These are phyloP conservation scores for Orientallactaga sibirica DNA, from an alignment of 2,797 vertebrate genomes.

Conservation along the genomic window DNA sequence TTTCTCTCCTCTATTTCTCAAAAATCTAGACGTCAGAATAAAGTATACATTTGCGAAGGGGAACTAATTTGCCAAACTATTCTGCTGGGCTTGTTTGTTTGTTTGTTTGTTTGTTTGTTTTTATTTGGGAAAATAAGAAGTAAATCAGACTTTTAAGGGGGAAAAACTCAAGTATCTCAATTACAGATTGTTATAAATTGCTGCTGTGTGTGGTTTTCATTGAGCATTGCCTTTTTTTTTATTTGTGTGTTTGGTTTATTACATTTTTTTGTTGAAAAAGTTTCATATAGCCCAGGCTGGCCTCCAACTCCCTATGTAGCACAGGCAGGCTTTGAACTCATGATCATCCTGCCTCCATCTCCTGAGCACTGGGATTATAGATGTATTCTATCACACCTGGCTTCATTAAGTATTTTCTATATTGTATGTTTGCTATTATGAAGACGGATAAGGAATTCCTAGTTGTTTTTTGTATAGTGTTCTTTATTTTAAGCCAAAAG, in stretches of 20 bases:
- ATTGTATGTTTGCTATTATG: too few species aligned
- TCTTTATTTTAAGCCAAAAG: neutral
- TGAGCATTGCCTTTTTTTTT: conserved; percentile 2
- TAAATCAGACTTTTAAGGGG: neutral
- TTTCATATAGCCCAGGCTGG: too few species aligned
- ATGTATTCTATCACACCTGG: too few species aligned
- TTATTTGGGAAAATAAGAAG: conserved; percentile 59
- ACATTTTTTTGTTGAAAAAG: too few species aligned
- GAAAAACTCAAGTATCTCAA: conserved; percentile 14
- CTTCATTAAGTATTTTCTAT: too few species aligned
- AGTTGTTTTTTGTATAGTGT: too few species aligned
- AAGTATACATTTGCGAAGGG: neutral
- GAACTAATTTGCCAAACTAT: conserved; percentile 43
- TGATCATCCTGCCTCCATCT: too few species aligned
- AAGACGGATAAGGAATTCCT: too few species aligned
- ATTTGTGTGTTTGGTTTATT: too few species aligned
- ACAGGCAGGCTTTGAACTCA: too few species aligned
- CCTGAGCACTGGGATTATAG: too few species aligned
- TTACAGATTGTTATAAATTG: conserved; percentile 30
- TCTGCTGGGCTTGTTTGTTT: neutral
- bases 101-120: neutral
- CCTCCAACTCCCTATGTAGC: too few species aligned
- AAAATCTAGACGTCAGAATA: conserved; percentile 17
- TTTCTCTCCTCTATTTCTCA: neutral
- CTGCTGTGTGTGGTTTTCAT: neutral